phyloP scores from a whole-genome alignment of 2,113 vertebrate genomes.

The Ondatra zibethicus region DNA sequence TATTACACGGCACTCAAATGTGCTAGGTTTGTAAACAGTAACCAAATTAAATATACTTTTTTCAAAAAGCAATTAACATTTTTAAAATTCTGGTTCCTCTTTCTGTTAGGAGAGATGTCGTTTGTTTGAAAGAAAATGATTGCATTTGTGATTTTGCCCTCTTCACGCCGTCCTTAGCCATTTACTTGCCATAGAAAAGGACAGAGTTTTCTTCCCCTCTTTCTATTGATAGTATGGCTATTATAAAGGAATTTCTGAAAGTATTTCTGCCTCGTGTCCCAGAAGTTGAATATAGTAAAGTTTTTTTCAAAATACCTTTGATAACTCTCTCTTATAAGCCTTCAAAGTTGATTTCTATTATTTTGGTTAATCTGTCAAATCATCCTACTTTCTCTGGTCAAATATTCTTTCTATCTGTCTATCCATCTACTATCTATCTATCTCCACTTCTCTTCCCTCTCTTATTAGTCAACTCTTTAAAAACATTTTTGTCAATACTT shows the following conservation, averaged over 20 bases:
- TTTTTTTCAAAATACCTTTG: constrained; percentile 37
- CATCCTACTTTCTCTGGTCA: neutral
- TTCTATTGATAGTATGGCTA: neutral
- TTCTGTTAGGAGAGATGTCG: neutral
- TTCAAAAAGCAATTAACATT: neutral
- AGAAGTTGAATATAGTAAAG: neutral
- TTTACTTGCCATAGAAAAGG: neutral
- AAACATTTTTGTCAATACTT: constrained; percentile 9
- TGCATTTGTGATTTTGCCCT: neutral
- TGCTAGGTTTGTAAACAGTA: neutral
- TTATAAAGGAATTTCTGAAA: neutral
- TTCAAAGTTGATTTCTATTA: constrained; percentile 48
- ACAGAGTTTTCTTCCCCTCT: neutral
- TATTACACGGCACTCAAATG: neutral
- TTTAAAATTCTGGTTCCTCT: constrained; percentile 24
- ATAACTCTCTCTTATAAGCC: neutral
- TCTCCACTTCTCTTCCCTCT: neutral
- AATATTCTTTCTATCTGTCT: neutral
- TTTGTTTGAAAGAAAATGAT: neutral
- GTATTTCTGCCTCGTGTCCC: constrained; percentile 24
- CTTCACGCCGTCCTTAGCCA: neutral
- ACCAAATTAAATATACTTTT: neutral
- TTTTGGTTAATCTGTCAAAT: constrained; percentile 33
- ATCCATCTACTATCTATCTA: neutral
- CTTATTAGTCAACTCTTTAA: neutral